These are phyloP conservation scores for Deilephila elpenor DNA, from an alignment of 2,888 invertebrate species.

Conservation along the genomic window DNA sequence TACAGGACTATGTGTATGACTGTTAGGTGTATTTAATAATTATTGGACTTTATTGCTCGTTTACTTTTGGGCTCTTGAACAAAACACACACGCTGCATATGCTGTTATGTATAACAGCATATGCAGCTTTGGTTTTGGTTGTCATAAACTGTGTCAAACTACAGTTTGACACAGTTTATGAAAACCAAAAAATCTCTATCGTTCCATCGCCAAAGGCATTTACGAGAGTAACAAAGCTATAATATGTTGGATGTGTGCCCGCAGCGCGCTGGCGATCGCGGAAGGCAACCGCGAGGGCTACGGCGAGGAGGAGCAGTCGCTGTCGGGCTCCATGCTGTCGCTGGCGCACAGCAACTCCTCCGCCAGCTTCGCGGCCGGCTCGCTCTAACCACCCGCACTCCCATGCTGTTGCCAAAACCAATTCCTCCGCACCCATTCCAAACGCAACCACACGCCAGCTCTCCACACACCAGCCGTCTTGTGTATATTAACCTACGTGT, in stretches of 20 bases:
- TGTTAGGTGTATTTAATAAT: too few relatives aligned
- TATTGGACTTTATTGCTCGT: too few relatives aligned
- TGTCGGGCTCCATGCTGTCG: conserved; percentile 97
- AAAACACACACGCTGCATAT: too few relatives aligned
- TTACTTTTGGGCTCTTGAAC: too few relatives aligned
- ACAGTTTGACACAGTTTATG: too few relatives aligned
- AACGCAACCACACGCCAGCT: background rate
- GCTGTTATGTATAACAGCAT: too few relatives aligned
- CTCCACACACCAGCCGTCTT: background rate
- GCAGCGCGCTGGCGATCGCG: conserved; percentile 95
- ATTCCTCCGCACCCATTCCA: background rate
- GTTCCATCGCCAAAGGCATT: too few relatives aligned
- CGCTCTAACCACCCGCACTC: conserved; percentile 80
- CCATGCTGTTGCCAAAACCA: conserved; percentile 35
- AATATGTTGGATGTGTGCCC: background rate
- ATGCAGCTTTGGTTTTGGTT: too few relatives aligned
- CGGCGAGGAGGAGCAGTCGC: conserved; percentile 95
- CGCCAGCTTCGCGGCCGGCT: conserved; percentile 94
- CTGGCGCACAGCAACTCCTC: conserved; percentile 98
- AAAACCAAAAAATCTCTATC: too few relatives aligned
- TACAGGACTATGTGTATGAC: too few relatives aligned
- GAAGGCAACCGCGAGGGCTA: conserved; percentile 95
- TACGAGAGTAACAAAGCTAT: background rate
- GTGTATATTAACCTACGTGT: too few relatives aligned
- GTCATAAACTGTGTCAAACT: too few relatives aligned